Evolutionary conservation across 1,140 invertebrate genomes (phyloP).

Genomic region (Eumeta japonica): DNA sequence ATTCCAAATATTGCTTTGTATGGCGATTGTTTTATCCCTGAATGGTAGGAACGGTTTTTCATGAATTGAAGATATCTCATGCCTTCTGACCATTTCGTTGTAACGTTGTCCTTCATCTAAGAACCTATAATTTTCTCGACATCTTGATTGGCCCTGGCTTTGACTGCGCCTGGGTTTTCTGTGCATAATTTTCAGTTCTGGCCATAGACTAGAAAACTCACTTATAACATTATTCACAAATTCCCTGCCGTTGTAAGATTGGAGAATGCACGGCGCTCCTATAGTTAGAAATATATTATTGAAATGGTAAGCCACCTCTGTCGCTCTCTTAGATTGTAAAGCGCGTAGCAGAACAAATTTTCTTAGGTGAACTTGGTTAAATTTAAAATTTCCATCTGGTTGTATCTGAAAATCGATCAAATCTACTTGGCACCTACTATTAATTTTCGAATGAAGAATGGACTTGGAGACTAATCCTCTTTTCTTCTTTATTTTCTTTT

Average conservation of each 20-base stretch:
- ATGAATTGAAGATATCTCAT: slow-evolving; percentile 25
- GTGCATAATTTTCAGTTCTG: slow-evolving; percentile 35
- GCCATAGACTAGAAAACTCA: too few species aligned
- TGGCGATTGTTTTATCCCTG: too few species aligned
- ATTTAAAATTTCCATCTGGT: slow-evolving; percentile 40
- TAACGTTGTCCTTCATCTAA: slow-evolving; percentile 27
- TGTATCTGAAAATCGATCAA: slow-evolving; percentile 23
- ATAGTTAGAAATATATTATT: slow-evolving; percentile 30
- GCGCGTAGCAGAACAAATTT: too few species aligned
- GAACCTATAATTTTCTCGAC: slow-evolving; percentile 31
- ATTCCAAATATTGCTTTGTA: too few species aligned
- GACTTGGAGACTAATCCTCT: slow-evolving; percentile 21
- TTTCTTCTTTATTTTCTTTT: slow-evolving; percentile 11
- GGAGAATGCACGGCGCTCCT: slow-evolving; percentile 35
- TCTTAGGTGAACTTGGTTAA: slow-evolving; percentile 50
- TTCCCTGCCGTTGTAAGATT: slow-evolving; percentile 39
- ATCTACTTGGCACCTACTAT: slow-evolving; percentile 30
- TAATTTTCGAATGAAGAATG: slow-evolving; percentile 17
- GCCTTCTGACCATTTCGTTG: slow-evolving; percentile 29
- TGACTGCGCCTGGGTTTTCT: slow-evolving; percentile 29
- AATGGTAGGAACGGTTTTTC: too few species aligned
- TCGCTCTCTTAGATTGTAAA: too few species aligned
- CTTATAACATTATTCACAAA: too few species aligned
- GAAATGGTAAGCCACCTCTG: slow-evolving; percentile 18
- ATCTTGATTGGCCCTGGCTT: slow-evolving; percentile 25